phyloP scores from a whole-genome alignment of 2,113 vertebrate genomes.

The Ceyx margarethae region DNA sequence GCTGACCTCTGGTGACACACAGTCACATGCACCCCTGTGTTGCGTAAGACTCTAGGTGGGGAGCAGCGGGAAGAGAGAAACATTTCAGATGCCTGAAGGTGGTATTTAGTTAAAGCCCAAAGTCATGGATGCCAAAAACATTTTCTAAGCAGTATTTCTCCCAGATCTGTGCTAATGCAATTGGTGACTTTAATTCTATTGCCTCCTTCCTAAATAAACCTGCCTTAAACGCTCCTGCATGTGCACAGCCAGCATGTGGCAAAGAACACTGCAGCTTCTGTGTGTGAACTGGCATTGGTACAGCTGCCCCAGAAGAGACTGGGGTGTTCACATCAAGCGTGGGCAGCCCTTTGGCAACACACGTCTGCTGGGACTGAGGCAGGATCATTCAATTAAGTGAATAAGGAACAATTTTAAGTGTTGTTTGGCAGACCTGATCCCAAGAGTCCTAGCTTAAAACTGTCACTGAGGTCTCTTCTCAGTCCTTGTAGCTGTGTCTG shows the following conservation, averaged over 20 bases:
- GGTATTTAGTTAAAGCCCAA: background rate
- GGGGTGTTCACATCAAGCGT: background rate
- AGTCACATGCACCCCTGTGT: background rate
- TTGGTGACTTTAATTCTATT: background rate
- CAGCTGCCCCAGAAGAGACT: background rate
- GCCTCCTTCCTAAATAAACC: background rate
- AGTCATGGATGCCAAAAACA: background rate
- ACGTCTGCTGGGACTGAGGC: background rate
- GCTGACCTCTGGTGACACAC: background rate
- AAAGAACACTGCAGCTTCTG: background rate
- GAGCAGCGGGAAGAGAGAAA: constrained; percentile 14
- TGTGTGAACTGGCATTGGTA: accelerated
- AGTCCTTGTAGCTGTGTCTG: background rate
- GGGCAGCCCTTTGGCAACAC: background rate
- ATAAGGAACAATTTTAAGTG: background rate
- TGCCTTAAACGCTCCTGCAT: background rate
- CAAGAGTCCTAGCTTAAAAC: background rate
- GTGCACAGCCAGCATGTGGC: background rate
- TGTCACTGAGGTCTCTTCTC: background rate
- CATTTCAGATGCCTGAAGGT: background rate
- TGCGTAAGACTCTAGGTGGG: background rate
- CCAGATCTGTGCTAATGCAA: background rate
- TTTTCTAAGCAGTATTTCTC: background rate
- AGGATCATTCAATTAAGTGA: accelerated
- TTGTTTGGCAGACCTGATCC: background rate